Evolutionary conservation across 2,888 invertebrate species (phyloP).

Genomic region (Hydriomena furcata): DNA sequence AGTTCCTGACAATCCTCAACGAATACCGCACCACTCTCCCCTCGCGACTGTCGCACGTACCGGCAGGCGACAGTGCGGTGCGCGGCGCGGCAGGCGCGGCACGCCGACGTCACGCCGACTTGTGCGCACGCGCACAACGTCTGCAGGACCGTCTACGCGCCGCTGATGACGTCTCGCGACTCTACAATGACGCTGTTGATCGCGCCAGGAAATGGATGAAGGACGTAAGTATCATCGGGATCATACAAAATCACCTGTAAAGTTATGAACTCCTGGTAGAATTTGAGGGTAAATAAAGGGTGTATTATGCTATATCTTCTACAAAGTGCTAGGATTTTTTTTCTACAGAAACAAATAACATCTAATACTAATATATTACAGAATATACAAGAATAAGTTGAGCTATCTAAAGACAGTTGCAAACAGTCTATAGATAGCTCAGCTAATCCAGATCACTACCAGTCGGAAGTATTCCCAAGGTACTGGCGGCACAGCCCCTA

Average conservation of each 20-base stretch:
- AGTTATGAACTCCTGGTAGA: background rate
- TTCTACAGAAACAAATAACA: no score
- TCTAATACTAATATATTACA: no score
- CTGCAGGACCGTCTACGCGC: conserved; percentile 92
- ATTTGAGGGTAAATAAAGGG: no score
- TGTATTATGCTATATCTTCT: no score
- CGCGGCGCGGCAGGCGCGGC: conserved; percentile 91
- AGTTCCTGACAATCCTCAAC: conserved; percentile 92
- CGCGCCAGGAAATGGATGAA: conserved; percentile 91
- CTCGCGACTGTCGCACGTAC: conserved; percentile 91
- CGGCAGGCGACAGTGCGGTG: conserved; percentile 88
- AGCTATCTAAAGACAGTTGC: no score
- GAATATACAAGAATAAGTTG: no score
- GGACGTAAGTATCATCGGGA: conserved; percentile 83
- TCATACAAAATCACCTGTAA: no score
- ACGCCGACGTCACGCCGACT: conserved; percentile 90
- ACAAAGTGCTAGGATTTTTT: no score
- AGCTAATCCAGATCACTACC: no score
- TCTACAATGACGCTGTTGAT: conserved; percentile 92
- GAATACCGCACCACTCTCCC: conserved; percentile 94
- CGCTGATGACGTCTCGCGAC: conserved; percentile 82
- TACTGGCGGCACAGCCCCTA: no score
- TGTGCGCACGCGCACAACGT: conserved; percentile 91
- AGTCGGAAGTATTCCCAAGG: no score
- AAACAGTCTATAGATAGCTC: no score